phyloP scores from a whole-genome alignment of 2,797 vertebrate genomes.

The Mormyrops attenuatus region DNA sequence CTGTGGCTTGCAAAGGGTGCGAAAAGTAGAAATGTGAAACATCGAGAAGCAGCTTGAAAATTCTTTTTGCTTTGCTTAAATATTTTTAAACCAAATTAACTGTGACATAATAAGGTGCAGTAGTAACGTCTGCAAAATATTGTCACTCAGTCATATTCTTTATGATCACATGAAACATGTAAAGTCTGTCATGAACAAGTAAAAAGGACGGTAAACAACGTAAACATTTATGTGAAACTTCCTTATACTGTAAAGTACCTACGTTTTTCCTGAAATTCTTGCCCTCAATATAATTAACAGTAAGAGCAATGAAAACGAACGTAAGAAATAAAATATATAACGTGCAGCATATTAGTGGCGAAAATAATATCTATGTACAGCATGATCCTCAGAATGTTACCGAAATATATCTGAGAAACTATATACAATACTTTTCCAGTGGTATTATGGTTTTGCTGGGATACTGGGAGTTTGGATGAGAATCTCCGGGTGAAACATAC shows the following conservation, averaged over 20 bases:
- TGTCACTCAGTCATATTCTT: background rate
- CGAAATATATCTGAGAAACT: conserved; percentile 14
- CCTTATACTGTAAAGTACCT: conserved; percentile 1
- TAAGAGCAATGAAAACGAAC: conserved; percentile 5
- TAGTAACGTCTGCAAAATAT: background rate
- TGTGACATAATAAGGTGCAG: conserved; percentile 4
- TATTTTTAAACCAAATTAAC: conserved; percentile 44
- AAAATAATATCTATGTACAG: conserved; percentile 14
- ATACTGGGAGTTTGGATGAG: background rate
- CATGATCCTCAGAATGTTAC: conserved; percentile 2
- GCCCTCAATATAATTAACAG: conserved; percentile 13
- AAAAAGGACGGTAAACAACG: background rate
- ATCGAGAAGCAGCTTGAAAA: background rate
- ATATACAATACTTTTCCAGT: background rate
- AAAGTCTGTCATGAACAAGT: background rate
- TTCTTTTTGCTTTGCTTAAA: conserved; percentile 14
- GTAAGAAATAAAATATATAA: conserved; percentile 4
- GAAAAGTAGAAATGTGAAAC: conserved; percentile 34
- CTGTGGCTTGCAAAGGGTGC: conserved; percentile 21
- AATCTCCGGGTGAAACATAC: too few relatives aligned
- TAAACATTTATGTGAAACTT: background rate
- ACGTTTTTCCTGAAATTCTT: conserved; percentile 9
- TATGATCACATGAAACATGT: conserved; percentile 11
- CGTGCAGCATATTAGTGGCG: conserved; percentile 3
- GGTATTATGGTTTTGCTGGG: background rate